A percentile compares a stretch with the other conserved stretches of the same genome.
Evolutionary conservation across 2,113 vertebrate species (phyloP).

Genomic region (Calcarius ornatus): DNA sequence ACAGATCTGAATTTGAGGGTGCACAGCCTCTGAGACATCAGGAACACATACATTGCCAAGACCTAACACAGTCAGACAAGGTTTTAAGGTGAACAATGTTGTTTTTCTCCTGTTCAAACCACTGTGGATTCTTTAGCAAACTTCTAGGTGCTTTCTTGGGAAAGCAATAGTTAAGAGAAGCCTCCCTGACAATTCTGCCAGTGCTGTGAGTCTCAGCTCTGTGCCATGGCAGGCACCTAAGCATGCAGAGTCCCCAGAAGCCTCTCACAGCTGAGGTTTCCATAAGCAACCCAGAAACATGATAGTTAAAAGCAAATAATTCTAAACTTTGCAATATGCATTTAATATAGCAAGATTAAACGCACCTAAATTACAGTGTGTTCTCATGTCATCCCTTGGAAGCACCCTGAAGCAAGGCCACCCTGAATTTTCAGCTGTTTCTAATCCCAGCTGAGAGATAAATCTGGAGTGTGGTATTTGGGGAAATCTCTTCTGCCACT

Average conservation of each 20-base stretch:
- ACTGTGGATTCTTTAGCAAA: neutral
- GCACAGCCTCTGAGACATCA: neutral
- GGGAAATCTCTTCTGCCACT: slow-evolving; percentile 15
- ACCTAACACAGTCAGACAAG: neutral
- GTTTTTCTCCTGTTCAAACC: neutral
- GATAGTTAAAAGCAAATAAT: neutral
- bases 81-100: neutral
- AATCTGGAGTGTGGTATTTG: neutral
- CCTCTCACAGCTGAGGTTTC: neutral
- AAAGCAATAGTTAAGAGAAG: neutral
- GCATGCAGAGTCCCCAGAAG: neutral
- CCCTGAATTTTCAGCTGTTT: slow-evolving; percentile 46
- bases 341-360: slow-evolving; percentile 34
- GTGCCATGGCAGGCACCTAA: neutral
- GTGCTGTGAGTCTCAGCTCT: neutral
- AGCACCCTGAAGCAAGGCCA: slow-evolving; percentile 48
- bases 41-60: neutral
- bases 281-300: neutral
- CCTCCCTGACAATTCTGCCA: neutral
- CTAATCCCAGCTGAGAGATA: slow-evolving; percentile 18
- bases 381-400: slow-evolving; percentile 9
- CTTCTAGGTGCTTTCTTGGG: neutral
- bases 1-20: neutral
- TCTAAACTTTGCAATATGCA: slow-evolving; percentile 40
- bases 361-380: slow-evolving; percentile 41